Percentiles rank a stretch among this genome's conserved stretches.
phyloP scores from a whole-genome alignment of 2,113 vertebrate genomes.

The Semnornis frantzii region DNA sequence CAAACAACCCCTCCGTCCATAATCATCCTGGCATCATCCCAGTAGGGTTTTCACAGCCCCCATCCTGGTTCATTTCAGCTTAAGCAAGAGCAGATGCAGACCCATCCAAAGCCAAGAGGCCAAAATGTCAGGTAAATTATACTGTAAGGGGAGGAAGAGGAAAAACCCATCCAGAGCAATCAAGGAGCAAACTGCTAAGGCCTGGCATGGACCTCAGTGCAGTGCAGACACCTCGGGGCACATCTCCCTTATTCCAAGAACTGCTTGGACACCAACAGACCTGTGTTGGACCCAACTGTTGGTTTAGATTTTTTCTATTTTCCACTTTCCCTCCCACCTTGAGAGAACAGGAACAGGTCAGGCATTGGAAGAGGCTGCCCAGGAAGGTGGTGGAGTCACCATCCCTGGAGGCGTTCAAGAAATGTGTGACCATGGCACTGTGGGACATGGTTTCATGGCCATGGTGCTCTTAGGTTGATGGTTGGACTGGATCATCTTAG shows the following conservation, averaged over 20 bases:
- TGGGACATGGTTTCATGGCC: too few relatives aligned
- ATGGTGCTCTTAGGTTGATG: too few relatives aligned
- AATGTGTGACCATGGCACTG: too few relatives aligned
- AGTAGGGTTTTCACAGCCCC: not conserved
- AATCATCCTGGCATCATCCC: not conserved
- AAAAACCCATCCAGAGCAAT: not conserved
- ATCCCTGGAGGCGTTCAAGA: too few relatives aligned
- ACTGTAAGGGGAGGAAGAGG: not conserved
- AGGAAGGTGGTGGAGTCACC: too few relatives aligned
- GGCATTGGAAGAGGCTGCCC: too few relatives aligned
- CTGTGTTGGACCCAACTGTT: fast-evolving
- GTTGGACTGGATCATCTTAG: too few relatives aligned
- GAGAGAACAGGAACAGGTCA: not conserved
- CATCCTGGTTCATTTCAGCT: not conserved
- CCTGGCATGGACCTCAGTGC: not conserved
- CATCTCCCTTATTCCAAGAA: not conserved
- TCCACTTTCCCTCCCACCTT: not conserved
- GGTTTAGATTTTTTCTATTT: not conserved
- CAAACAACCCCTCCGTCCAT: not conserved
- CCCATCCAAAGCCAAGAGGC: not conserved
- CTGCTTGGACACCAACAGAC: not conserved
- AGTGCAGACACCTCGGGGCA: not conserved
- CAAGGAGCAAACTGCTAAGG: not conserved
- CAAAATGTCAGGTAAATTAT: not conserved
- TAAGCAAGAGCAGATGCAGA: not conserved